Evolutionary conservation across 2,888 invertebrate genomes (phyloP).

Genomic region (Aphodius granarius): DNA sequence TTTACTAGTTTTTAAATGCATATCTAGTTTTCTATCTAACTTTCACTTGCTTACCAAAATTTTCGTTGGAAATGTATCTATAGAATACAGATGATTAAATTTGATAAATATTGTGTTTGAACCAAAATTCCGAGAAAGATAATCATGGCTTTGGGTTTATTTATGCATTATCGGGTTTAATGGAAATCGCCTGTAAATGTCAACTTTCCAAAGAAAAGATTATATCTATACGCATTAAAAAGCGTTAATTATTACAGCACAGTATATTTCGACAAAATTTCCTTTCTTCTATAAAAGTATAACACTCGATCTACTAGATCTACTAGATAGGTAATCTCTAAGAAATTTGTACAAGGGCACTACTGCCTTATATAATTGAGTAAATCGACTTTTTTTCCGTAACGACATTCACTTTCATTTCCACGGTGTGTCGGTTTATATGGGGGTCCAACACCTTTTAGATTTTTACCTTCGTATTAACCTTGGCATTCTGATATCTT

Average conservation of each 20-base stretch:
- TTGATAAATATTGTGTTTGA: neutral
- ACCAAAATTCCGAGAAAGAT: neutral
- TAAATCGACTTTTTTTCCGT: neutral
- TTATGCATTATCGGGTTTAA: neutral
- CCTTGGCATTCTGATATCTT: neutral
- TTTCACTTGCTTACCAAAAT: neutral
- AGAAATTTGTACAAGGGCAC: neutral
- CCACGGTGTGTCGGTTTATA: constrained; percentile 16
- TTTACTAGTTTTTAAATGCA: no score
- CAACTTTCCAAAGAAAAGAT: neutral
- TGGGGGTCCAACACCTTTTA: constrained; percentile 20
- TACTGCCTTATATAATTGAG: neutral
- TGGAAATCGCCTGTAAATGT: neutral
- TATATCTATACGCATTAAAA: neutral
- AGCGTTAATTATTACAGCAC: constrained; percentile 8
- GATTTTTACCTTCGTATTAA: neutral
- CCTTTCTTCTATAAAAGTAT: constrained; percentile 6
- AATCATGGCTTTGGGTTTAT: neutral
- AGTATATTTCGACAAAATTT: neutral
- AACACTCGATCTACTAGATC: neutral
- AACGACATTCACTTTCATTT: constrained; percentile 23
- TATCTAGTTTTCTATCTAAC: no score
- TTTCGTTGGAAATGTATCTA: no score
- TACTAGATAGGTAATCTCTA: neutral
- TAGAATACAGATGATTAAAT: neutral